Conservation (phyloP, 2,888 invertebrate genomes). For the Erebia ligea region DNA sequence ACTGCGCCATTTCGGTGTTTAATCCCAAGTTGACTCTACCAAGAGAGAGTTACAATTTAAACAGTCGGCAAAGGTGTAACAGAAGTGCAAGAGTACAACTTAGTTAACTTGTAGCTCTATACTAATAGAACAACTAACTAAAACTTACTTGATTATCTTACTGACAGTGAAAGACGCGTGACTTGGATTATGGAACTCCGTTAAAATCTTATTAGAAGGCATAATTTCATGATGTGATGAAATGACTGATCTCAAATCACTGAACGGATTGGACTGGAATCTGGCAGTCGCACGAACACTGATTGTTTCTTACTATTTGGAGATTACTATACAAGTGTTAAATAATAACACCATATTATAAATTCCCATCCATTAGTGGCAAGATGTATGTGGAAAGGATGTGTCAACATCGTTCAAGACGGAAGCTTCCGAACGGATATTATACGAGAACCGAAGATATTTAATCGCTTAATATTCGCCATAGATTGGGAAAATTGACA, state of each 20-base stretch:
- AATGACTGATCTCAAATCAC: no score
- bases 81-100: not conserved
- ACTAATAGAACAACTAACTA: slow-evolving; percentile 14
- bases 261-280: no score
- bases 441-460: slow-evolving; percentile 39
- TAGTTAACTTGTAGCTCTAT: slow-evolving; percentile 10
- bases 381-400: slow-evolving; percentile 29
- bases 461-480: not conserved
- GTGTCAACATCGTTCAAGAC: slow-evolving; percentile 39
- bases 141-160: slow-evolving; percentile 11
- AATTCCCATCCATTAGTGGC: slow-evolving; percentile 21
- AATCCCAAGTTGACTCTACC: not conserved
- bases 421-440: slow-evolving; percentile 40
- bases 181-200: not conserved
- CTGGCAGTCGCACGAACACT: no score
- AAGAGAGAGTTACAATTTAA: slow-evolving; percentile 1
- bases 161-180: not conserved
- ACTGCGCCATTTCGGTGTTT: not conserved
- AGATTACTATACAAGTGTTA: not conserved
- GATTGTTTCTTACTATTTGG: not conserved
- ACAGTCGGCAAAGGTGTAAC: slow-evolving; percentile 12
- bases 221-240: no score
- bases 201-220: not conserved
- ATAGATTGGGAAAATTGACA: not conserved
- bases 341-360: slow-evolving; percentile 10